phyloP scores from a whole-genome alignment of 2,888 invertebrate genomes.

The Physocephala rufipes region DNA sequence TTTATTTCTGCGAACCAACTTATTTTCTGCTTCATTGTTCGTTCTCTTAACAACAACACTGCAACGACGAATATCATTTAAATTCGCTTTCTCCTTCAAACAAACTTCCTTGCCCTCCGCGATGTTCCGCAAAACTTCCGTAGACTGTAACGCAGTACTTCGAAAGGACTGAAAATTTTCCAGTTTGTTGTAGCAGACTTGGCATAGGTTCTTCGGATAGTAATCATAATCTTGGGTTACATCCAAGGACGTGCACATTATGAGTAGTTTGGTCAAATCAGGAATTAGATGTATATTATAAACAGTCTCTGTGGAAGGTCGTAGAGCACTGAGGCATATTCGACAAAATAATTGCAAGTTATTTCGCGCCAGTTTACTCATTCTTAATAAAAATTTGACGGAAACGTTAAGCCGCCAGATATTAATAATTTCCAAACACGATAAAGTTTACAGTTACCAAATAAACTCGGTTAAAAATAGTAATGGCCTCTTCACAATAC shows the following conservation, averaged over 20 bases:
- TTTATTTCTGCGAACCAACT: conserved; percentile 39
- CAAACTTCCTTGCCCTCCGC: conserved; percentile 23
- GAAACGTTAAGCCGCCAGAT: too few species aligned
- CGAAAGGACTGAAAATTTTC: conserved; percentile 54
- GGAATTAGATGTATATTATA: conserved; percentile 48
- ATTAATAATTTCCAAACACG: neutral
- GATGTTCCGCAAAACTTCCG: conserved; percentile 43
- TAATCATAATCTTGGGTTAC: conserved; percentile 47
- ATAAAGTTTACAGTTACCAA: neutral
- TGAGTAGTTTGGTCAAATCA: conserved; percentile 49
- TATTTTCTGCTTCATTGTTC: conserved; percentile 43
- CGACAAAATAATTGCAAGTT: conserved; percentile 56
- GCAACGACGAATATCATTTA: neutral
- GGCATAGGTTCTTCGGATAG: conserved; percentile 54
- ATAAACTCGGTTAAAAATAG: neutral
- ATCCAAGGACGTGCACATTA: conserved; percentile 53
- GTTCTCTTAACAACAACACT: neutral
- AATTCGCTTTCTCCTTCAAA: neutral
- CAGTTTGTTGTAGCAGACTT: conserved; percentile 53
- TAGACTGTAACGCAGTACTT: conserved; percentile 49
- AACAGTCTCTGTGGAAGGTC: conserved; percentile 38
- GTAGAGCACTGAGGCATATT: conserved; percentile 52
- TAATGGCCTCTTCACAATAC: neutral
- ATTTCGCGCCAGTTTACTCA: conserved; percentile 39
- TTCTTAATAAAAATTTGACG: conserved; percentile 16